Conservation (phyloP, 53 echinoderm and acorn worm genomes). For the Holothuria scabra region DNA sequence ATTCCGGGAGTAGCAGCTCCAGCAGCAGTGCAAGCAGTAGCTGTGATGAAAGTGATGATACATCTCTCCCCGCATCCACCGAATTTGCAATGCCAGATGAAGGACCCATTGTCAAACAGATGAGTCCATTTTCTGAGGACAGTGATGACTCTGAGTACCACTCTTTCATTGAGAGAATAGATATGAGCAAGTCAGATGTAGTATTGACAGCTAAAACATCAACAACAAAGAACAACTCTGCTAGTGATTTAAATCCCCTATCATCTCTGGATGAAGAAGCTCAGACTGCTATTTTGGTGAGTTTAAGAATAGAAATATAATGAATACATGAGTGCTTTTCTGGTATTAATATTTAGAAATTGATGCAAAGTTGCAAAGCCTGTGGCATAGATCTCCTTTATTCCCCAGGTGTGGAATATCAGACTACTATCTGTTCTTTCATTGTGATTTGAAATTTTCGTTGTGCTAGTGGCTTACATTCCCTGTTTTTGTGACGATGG, state of each 20-base stretch:
- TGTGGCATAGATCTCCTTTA: no score
- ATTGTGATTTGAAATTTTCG: no score
- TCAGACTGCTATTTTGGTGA: constrained; percentile 76
- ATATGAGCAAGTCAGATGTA: constrained; percentile 27
- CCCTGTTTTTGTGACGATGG: no score
- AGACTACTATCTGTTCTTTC: no score
- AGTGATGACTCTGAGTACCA: constrained; percentile 66
- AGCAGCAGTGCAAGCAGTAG: constrained; percentile 10
- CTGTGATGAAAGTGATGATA: constrained; percentile 52
- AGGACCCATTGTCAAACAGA: neutral
- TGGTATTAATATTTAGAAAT: no score
- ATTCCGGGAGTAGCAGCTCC: constrained; percentile 5
- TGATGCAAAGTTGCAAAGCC: no score
- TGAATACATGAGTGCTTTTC: neutral
- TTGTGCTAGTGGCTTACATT: no score
- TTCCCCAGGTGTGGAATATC: no score
- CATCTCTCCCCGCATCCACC: no score
- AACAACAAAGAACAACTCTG: neutral
- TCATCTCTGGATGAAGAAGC: constrained; percentile 83
- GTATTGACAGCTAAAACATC: neutral
- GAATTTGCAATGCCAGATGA: no score
- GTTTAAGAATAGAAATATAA: no score
- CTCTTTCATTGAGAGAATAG: constrained; percentile 37
- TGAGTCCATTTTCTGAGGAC: constrained; percentile 67
- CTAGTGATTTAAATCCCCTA: constrained; percentile 65